Percentiles rank a stretch among this genome's conserved stretches.
Conservation (phyloP, 1,140 invertebrate genomes). For the Drosophila pachea region DNA sequence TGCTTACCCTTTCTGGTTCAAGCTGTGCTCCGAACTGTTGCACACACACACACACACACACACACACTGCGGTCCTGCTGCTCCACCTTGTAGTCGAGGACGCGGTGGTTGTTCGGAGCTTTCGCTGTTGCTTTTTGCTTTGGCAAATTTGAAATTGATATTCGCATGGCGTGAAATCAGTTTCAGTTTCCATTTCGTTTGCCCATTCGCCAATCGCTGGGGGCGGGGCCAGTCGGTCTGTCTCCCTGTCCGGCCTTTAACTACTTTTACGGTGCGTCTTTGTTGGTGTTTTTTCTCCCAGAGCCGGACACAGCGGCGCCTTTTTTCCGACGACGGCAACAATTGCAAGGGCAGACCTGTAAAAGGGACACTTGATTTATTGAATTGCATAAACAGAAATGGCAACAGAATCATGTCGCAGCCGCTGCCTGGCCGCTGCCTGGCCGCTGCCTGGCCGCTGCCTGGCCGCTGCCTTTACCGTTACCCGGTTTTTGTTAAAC, state of each 20-base stretch:
- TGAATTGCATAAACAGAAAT: slow-evolving; percentile 78
- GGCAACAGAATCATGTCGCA: slow-evolving; percentile 77
- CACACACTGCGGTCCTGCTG: slow-evolving; percentile 6
- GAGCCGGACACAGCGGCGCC: slow-evolving; percentile 10
- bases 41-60: too few species aligned
- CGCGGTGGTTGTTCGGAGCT: slow-evolving; percentile 8
- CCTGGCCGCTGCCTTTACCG: slow-evolving; percentile 18
- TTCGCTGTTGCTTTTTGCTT: slow-evolving; percentile 40
- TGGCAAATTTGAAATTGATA: slow-evolving; percentile 78
- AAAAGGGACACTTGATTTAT: slow-evolving; percentile 71
- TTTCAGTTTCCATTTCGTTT: slow-evolving; percentile 60
- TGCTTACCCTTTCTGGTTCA: slow-evolving; percentile 17
- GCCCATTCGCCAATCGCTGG: slow-evolving; percentile 43
- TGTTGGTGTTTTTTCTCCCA: slow-evolving; percentile 46
- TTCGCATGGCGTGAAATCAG: slow-evolving; percentile 72
- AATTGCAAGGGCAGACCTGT: slow-evolving; percentile 16
- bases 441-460: slow-evolving; percentile 22
- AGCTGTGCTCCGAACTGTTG: slow-evolving; percentile 32
- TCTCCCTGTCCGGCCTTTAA: slow-evolving; percentile 29
- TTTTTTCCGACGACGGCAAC: slow-evolving; percentile 17
- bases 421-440: slow-evolving; percentile 34
- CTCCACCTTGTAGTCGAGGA: slow-evolving; percentile 16
- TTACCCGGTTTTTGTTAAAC: slow-evolving; percentile 9
- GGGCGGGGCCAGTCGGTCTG: too few species aligned
- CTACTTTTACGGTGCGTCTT: slow-evolving; percentile 60